These are phyloP conservation scores for Tachypleus tridentatus DNA, from an alignment of 1,140 invertebrate species.

Conservation along the genomic window DNA sequence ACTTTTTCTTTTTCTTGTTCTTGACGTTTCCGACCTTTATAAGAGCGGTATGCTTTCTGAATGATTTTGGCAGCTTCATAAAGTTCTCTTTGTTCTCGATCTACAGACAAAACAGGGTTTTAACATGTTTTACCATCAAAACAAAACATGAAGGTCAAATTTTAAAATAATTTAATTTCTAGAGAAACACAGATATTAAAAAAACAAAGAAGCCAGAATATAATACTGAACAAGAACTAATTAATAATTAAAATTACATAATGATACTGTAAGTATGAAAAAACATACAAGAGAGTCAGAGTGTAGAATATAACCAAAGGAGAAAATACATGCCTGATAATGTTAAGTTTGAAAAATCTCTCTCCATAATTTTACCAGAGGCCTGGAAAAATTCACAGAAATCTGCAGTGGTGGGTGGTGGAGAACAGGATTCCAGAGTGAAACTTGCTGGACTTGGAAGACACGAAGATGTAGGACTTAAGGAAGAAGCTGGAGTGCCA, in stretches of 20 bases:
- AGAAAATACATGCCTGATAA: constrained; percentile 49
- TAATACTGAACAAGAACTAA: no score
- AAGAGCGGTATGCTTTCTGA: constrained; percentile 90
- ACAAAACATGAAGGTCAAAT: no score
- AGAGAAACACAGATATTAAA: no score
- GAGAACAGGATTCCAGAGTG: constrained; percentile 63
- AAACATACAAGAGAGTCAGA: no score
- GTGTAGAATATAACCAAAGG: no score
- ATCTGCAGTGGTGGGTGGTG: constrained; percentile 77
- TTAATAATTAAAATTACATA: no score
- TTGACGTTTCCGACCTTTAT: constrained; percentile 69
- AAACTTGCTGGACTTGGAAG: constrained; percentile 52
- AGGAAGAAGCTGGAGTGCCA: constrained; percentile 57
- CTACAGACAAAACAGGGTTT: no score
- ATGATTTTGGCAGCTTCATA: constrained; percentile 96
- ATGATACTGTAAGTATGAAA: no score
- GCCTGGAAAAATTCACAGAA: constrained; percentile 78
- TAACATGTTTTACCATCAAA: no score
- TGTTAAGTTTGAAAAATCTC: constrained; percentile 78
- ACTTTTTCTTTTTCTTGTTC: constrained; percentile 74
- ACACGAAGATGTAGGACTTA: constrained; percentile 54
- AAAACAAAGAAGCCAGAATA: no score
- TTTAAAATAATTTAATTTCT: no score
- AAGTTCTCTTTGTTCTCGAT: constrained; percentile 72
- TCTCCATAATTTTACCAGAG: constrained; percentile 58